Evolutionary conservation across 2,888 invertebrate genomes (phyloP), one percentile per base, ranked within the genome.

Genomic region (Apantesis nais): DNA sequence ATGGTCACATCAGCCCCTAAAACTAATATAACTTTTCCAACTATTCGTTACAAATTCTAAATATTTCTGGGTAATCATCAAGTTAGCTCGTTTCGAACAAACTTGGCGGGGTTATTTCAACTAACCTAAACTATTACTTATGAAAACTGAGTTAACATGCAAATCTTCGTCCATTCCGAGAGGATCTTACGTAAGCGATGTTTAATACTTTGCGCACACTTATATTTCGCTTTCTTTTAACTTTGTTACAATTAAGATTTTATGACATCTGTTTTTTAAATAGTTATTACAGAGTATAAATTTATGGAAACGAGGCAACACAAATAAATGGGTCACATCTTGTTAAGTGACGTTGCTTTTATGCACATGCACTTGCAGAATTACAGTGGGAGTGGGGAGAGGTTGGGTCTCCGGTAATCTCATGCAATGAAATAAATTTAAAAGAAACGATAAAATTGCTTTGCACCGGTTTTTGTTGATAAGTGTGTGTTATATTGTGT

Each of bases 121-220:
- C 86, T 86, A 88, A 86, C 89, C 87, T 86, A 88, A 89, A 90
- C 89, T 91, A 90, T 92, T 92, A 93, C 90, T 93, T 91, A 92
- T 89, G 89, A 90, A 90, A 92, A 90, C 90, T 83, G 87, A 92
- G 91, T 92, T 93, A 91, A 90, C 91, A 93, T 92, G 93, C 91
- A 94, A 93, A 93, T 93, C 92, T 89, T 86, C 83, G 88, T 86
- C 89, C 89, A 88, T 89, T 90, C 83, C 85, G 81, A 81, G 85
- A 79, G 83, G 85, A 88, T 85, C 83, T 83, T 85, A 87, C 86
- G 81, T 85, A 85, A 88, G 84, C 86, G 78, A 83, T 84, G 79
- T 85, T 89, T 88, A 88, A 86, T 88, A 86, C 85, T 85, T 87
- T 79, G 78, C 82, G 81, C 83, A 83, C 83, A 86, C 83, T 86